phyloP scores from a whole-genome alignment of 2,113 vertebrate genomes.

The Pardalotus punctatus region DNA sequence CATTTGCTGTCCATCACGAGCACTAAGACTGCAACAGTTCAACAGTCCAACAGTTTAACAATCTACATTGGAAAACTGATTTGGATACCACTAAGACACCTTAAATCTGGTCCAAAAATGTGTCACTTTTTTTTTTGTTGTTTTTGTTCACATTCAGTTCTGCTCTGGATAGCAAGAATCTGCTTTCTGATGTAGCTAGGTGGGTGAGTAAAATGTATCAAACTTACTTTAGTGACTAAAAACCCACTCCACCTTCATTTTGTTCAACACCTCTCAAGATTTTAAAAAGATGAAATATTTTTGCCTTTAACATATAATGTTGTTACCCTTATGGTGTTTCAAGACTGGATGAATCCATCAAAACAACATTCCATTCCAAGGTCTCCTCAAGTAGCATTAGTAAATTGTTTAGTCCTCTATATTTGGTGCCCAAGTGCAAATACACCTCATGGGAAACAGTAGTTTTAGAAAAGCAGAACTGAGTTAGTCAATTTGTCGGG shows the following conservation, averaged over 20 bases:
- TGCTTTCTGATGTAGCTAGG: not conserved
- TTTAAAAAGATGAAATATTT: constrained; percentile 16
- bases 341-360: not conserved
- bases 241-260: constrained; percentile 30
- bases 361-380: not conserved
- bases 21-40: not conserved
- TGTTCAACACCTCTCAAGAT: constrained; percentile 30
- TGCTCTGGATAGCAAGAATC: not conserved
- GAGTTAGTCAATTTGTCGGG: not conserved
- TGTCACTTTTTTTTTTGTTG: not conserved
- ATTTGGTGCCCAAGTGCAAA: not conserved
- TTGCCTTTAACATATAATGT: not conserved
- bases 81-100: not conserved
- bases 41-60: not conserved
- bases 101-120: not conserved
- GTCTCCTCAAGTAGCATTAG: not conserved
- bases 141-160: not conserved
- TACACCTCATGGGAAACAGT: not conserved
- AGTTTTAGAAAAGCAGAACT: not conserved
- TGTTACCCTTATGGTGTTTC: not conserved
- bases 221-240: not conserved
- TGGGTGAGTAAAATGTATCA: not conserved
- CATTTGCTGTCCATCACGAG: not conserved
- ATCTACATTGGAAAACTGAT: not conserved
- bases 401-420: not conserved